These are phyloP conservation scores for Stegodyphus dumicola DNA, from an alignment of 1,140 invertebrate species.

Conservation along the genomic window DNA sequence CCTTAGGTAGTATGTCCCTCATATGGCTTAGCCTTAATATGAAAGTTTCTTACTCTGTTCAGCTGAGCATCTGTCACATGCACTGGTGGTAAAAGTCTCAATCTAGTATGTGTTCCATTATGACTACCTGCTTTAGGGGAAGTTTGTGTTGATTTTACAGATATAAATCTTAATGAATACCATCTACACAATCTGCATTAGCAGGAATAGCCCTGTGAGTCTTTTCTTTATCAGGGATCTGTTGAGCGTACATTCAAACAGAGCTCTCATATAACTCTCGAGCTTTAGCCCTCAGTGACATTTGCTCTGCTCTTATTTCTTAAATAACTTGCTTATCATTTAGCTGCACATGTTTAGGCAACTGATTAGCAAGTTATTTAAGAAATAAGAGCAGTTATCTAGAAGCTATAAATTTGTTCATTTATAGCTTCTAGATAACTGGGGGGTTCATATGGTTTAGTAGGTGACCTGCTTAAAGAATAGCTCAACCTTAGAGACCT, in stretches of 20 bases:
- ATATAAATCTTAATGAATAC: conserved; percentile 30
- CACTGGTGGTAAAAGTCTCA: conserved; percentile 56
- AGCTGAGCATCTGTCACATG: conserved; percentile 57
- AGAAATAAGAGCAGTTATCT: too few relatives aligned
- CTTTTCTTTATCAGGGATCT: conserved; percentile 59
- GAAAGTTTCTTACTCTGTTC: conserved; percentile 42
- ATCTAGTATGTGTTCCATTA: neutral
- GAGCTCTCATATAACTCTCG: conserved; percentile 70
- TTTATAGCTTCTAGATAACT: conserved; percentile 66
- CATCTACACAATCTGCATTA: conserved; percentile 39
- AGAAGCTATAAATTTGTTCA: too few relatives aligned
- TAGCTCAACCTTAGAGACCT: conserved; percentile 64
- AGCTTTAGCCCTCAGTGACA: conserved; percentile 67
- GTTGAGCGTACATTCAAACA: conserved; percentile 66
- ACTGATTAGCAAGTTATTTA: too few relatives aligned
- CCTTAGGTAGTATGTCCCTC: conserved; percentile 57
- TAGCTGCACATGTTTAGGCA: conserved; percentile 63
- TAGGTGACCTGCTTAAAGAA: conserved; percentile 64
- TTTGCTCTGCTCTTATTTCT: conserved; percentile 67
- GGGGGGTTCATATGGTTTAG: conserved; percentile 65
- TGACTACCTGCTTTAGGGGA: conserved; percentile 30
- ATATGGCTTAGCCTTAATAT: conserved; percentile 21
- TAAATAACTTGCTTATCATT: conserved; percentile 58
- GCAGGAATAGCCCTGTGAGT: conserved; percentile 62
- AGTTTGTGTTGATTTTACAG: conserved; percentile 41